Base-by-base conservation (phyloP, 2,888 invertebrate genomes). In the Platypus cylindrus region DNA sequence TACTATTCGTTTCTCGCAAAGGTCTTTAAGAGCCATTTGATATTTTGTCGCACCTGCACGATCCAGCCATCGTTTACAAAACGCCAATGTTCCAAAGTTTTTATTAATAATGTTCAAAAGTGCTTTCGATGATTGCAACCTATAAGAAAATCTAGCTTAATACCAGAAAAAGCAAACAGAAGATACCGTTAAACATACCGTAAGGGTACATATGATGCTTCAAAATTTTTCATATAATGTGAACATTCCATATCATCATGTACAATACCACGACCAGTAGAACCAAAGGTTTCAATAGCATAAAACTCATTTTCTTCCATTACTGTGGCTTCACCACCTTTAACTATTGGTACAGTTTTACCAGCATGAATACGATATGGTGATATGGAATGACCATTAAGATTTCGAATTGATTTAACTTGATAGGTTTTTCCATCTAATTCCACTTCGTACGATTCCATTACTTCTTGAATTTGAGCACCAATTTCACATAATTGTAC, bases 231-330 rank as follows among this genome's bases (percentile, higher is more conserved):
- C 97, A 98, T 98, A 61, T 99, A 99, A 66, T 98, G 98, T 11
- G 95, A 97, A 52, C 90, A 89, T 56, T 99, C 98, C 86, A 95
- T 91, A 56, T 98, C 98, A 58, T 99, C 97, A 57, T 97, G 95
- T 2, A 99, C 97, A 40, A 82, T 66, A 0, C 87, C 89, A 33
- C 79, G 75, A 2, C 98, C 98, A 1, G 98, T 98, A 5, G 95
- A 95, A 25, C 98, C 98, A 59, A 98, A 98, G 0, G 98, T 99
- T 66, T 98, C 98, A 49, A 98, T 98, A 1, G 97, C 97, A 66
- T 95, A 98, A 63, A 95, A 91, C 64, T 97, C 97, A 57, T 93
- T 90, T 60, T 97, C 97, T 64, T 98, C 98, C 98, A 98, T 99
- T 41, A 86, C 78, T 0, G 87, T 91, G 0, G 87, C 85, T 60